Percentiles rank a stretch among this genome's conserved stretches.
Conservation (phyloP, 1,140 invertebrate genomes). For the Caenorhabditis brenneri region DNA sequence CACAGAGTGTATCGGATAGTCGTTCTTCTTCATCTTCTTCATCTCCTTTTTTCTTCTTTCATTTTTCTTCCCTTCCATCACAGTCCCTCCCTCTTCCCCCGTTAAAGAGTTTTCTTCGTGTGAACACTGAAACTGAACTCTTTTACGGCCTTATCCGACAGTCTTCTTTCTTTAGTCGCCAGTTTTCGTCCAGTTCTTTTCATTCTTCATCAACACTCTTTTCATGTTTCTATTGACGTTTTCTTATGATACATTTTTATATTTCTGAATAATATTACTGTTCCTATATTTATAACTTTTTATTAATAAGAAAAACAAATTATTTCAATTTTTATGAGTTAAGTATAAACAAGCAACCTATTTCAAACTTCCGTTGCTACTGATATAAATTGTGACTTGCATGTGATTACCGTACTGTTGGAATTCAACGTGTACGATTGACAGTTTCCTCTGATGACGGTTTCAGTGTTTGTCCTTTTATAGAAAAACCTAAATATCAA, state of each 20-base stretch:
- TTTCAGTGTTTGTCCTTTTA: too few species aligned
- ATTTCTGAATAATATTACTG: too few species aligned
- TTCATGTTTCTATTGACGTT: not conserved
- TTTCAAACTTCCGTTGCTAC: too few species aligned
- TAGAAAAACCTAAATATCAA: too few species aligned
- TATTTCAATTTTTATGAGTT: too few species aligned
- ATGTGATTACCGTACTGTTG: too few species aligned
- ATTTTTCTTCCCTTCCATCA: not conserved
- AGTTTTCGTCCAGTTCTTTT: not conserved
- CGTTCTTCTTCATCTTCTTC: not conserved
- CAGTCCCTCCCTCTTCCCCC: not conserved
- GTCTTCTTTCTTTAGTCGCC: not conserved
- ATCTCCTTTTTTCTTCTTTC: not conserved
- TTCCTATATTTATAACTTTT: too few species aligned
- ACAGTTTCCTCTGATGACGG: too few species aligned
- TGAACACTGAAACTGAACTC: conserved; percentile 43
- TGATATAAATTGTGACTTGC: too few species aligned
- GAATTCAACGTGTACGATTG: too few species aligned
- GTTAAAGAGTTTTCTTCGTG: conserved; percentile 36
- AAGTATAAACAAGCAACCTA: too few species aligned
- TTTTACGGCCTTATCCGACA: conserved; percentile 25
- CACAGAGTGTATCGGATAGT: conserved; percentile 9
- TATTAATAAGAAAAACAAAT: too few species aligned
- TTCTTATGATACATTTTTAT: not conserved
- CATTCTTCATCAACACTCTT: not conserved